A percentile compares a stretch with the other conserved stretches of the same genome.
These are phyloP conservation scores for Grantiella picta DNA, from an alignment of 2,113 vertebrate species.

Conservation along the genomic window DNA sequence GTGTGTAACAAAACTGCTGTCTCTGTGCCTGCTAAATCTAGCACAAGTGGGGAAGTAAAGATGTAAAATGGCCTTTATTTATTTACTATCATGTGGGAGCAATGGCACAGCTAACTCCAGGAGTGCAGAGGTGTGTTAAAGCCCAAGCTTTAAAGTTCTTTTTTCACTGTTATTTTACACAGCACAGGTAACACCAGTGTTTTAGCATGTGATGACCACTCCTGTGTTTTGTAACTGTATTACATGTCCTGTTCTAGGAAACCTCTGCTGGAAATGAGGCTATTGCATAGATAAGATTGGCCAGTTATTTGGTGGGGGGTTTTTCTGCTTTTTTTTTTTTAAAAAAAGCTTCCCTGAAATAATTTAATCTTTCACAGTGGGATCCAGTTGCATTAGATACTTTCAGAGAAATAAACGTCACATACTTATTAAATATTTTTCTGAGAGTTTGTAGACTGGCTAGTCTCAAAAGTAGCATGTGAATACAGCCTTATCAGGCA, in stretches of 20 bases:
- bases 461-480: not conserved
- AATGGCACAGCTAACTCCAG: not conserved
- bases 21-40: not conserved
- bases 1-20: accelerated
- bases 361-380: not conserved
- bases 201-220: not conserved
- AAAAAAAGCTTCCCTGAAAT: not conserved
- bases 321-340: not conserved
- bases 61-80: not conserved
- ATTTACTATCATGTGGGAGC: not conserved
- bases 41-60: not conserved
- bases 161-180: not conserved
- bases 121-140: not conserved
- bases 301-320: not conserved
- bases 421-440: not conserved
- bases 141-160: not conserved
- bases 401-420: not conserved
- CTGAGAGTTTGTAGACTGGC: not conserved
- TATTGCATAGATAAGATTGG: not conserved
- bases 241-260: not conserved
- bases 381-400: not conserved
- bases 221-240: not conserved
- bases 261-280: not conserved
- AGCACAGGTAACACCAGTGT: not conserved
- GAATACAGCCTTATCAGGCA: not conserved